A percentile compares a stretch with the other conserved stretches of the same genome.
These are phyloP conservation scores for Drosophila pectinifera DNA, from an alignment of 1,140 invertebrate species.

Conservation along the genomic window DNA sequence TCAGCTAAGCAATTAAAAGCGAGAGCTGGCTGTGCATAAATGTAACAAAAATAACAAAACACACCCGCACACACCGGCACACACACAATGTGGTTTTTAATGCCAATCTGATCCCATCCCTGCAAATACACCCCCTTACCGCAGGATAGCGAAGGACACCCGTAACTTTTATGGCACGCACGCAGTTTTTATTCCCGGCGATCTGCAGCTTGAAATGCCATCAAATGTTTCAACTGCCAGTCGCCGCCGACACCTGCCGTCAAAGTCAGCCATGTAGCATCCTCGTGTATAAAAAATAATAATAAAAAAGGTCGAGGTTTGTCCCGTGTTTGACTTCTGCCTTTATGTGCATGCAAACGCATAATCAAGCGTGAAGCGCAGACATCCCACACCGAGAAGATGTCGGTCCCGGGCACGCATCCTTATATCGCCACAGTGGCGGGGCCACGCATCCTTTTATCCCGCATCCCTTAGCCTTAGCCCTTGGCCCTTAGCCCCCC, in stretches of 20 bases:
- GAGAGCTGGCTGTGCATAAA: slow-evolving; percentile 47
- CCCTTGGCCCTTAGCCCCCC: slow-evolving; percentile 46
- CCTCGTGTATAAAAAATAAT: slow-evolving; percentile 57
- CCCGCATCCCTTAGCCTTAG: slow-evolving; percentile 22
- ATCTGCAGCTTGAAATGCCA: slow-evolving; percentile 74
- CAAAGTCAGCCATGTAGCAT: slow-evolving; percentile 73
- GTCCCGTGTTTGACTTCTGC: slow-evolving; percentile 78
- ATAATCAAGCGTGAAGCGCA: slow-evolving; percentile 74
- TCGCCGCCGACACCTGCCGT: slow-evolving; percentile 61
- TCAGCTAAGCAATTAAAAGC: slow-evolving; percentile 54
- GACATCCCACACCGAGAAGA: slow-evolving; percentile 13
- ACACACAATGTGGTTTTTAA: slow-evolving; percentile 47
- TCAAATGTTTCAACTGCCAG: slow-evolving; percentile 63
- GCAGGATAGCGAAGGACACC: slow-evolving; percentile 12
- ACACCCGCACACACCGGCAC: neutral
- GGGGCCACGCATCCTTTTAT: slow-evolving; percentile 23
- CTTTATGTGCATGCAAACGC: slow-evolving; percentile 82
- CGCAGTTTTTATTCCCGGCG: slow-evolving; percentile 55
- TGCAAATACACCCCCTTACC: slow-evolving; percentile 6
- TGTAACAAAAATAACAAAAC: slow-evolving; percentile 44
- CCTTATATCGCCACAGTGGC: slow-evolving; percentile 16
- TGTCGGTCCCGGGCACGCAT: slow-evolving; percentile 39
- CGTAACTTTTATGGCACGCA: slow-evolving; percentile 72
- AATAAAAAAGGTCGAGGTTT: slow-evolving; percentile 63
- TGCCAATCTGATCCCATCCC: slow-evolving; percentile 7